Conservation (phyloP, 2,888 invertebrate species). For the Pristionchus entomophagus region DNA sequence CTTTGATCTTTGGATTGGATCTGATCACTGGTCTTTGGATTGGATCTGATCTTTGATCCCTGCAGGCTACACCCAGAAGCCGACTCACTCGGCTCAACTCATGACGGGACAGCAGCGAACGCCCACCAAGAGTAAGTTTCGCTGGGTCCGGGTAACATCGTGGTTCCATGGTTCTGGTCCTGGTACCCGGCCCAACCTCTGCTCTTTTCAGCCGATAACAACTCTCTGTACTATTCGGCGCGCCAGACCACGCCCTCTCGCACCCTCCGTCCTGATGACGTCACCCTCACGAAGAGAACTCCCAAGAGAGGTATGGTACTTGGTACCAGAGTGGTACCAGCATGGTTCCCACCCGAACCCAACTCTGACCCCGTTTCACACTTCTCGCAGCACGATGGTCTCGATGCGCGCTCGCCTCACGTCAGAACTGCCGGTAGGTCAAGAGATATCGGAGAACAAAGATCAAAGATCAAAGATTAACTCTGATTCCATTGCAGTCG, state of each 20-base stretch:
- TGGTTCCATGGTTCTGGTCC: too few relatives aligned
- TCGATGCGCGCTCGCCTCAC: background rate
- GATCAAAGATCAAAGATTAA: background rate
- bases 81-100: background rate
- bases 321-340: too few relatives aligned
- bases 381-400: background rate
- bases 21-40: too few relatives aligned
- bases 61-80: too few relatives aligned
- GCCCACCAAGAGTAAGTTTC: constrained; percentile 16
- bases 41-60: too few relatives aligned
- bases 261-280: background rate
- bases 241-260: constrained; percentile 5
- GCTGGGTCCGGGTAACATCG: too few relatives aligned
- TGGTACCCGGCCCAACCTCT: too few relatives aligned
- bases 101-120: constrained; percentile 17
- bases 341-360: too few relatives aligned
- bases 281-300: background rate
- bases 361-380: background rate
- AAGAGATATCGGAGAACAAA: too few relatives aligned
- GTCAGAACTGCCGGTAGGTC: background rate
- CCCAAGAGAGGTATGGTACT: background rate
- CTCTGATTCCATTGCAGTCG: too few relatives aligned
- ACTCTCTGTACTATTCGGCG: too few relatives aligned
- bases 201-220: background rate
- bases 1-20: too few relatives aligned